Evolutionary conservation across 1,140 invertebrate species (phyloP), one percentile per base, ranked within the genome.

Genomic region (Hypothenemus hampei): DNA sequence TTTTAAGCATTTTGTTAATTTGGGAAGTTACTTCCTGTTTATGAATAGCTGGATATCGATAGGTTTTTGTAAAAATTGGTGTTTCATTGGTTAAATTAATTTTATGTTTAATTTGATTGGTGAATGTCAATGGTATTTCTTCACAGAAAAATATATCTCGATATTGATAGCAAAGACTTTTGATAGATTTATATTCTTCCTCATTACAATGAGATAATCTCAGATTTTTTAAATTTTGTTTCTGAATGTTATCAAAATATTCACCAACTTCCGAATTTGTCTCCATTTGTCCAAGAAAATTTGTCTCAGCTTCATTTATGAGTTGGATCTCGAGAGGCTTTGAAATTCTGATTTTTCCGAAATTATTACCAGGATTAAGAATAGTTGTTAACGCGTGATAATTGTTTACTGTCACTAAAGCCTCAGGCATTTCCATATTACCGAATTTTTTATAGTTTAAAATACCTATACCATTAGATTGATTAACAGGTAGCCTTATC

Each of bases 131-230:
- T 21, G 46, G 29, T n/a, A 35, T 35, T 18, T 23, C 29, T 37
- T 56, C 49, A 40, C 23, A 31, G 22, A 55, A 46, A 29, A 61
- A 61, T 15, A 57, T 59, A 43, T 59, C 44, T n/a, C 45, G 24
- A 22, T 48, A 61, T 46, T 54, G 10, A 20, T 40, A 37, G 19
- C 50, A 61, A 8, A 59, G 18, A 24, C 55, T 49, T 13, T 8
- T 21, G 11, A 59, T 44, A n/a, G 33, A 15, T 22, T 43, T 22
- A 54, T 59, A 49, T 55, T 59, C 57, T 50, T 59, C 57, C 29
- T 15, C 35, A 35, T 61, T 61, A 15, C 26, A 55, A 46, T 61
- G 59, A 22, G 49, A 13, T 43, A 55, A 10, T 31, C 50, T 43
- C 18, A 58, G 29, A 22, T 47, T 48, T 40, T 51, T 60, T 10